phyloP scores from a whole-genome alignment of 2,888 invertebrate species.

The Leptopilina syphax region DNA sequence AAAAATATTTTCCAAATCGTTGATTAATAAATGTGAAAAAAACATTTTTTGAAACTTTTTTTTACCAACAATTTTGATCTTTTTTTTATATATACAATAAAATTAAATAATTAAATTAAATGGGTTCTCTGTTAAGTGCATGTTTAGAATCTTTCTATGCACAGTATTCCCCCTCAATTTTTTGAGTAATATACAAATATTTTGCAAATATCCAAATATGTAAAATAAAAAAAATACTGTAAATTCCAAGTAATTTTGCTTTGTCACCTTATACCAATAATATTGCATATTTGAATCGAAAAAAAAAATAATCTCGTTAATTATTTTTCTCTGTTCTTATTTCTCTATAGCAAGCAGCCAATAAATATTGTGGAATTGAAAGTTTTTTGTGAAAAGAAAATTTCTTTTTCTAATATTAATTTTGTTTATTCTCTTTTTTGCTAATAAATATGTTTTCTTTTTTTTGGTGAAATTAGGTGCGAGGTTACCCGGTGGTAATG shows the following conservation, averaged over 20 bases:
- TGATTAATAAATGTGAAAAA: background rate
- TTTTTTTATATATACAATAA: no score
- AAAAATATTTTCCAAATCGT: no score
- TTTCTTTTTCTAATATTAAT: background rate
- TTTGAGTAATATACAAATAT: background rate
- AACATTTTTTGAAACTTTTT: background rate
- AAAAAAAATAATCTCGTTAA: background rate
- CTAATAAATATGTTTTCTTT: background rate
- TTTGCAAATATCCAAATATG: background rate
- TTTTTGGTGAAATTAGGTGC: slow-evolving; percentile 69
- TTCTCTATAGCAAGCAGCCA: slow-evolving; percentile 11
- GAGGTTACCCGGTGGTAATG: slow-evolving; percentile 75
- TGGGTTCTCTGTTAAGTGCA: slow-evolving; percentile 21
- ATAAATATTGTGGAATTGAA: background rate
- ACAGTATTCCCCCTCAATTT: slow-evolving; percentile 21
- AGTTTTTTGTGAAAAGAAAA: background rate
- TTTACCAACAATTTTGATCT: background rate
- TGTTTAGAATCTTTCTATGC: slow-evolving; percentile 26
- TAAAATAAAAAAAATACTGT: background rate
- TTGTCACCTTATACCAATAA: slow-evolving; percentile 6
- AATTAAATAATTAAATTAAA: background rate
- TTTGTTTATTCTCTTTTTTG: background rate
- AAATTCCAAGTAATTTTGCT: slow-evolving; percentile 27
- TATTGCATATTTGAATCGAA: background rate
- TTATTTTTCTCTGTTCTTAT: slow-evolving; percentile 1